phyloP scores from a whole-genome alignment of 2,113 vertebrate genomes.

The Neodon shergylaensis region DNA sequence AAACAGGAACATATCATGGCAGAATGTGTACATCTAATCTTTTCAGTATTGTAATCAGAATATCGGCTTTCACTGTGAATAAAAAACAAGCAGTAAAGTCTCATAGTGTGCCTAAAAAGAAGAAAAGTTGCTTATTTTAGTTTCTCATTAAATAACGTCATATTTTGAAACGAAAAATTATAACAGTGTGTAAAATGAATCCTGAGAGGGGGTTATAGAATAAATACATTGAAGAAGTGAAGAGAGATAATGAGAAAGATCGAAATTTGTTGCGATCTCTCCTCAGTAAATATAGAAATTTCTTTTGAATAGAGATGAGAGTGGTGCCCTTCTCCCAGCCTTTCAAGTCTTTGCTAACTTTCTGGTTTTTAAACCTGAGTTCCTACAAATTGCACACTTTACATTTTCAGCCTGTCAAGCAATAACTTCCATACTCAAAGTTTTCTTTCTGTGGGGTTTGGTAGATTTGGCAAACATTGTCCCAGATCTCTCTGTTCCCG shows the following conservation, averaged over 20 bases:
- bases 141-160: neutral
- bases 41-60: neutral
- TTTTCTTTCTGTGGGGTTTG: neutral
- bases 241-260: neutral
- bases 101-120: neutral
- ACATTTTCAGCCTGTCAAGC: neutral
- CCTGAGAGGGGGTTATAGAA: neutral
- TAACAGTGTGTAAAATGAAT: neutral
- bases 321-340: neutral
- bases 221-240: neutral
- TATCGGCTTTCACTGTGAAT: neutral
- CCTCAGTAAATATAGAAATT: neutral
- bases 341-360: neutral
- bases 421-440: neutral
- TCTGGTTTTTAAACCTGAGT: neutral
- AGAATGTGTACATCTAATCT: neutral
- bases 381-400: neutral
- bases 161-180: constrained; percentile 8
- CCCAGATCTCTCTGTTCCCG: neutral
- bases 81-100: neutral
- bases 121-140: neutral
- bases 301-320: neutral
- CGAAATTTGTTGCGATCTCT: neutral
- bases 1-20: neutral
- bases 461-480: neutral